phyloP scores from a whole-genome alignment of 2,113 vertebrate genomes.

The Pampusana beccarii region DNA sequence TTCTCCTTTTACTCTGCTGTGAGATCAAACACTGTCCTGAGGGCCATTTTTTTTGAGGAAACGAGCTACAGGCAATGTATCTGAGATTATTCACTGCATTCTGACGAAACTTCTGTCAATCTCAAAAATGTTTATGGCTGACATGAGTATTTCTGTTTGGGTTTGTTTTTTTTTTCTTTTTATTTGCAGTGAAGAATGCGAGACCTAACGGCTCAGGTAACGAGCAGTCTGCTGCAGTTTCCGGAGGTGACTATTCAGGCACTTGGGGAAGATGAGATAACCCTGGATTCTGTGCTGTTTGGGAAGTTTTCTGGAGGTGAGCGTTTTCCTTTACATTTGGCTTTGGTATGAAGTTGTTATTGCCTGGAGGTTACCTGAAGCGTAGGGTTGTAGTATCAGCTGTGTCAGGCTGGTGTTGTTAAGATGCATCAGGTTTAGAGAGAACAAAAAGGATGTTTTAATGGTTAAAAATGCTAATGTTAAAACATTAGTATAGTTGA shows the following conservation, averaged over 20 bases:
- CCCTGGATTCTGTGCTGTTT: conserved; percentile 82
- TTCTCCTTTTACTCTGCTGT: background rate
- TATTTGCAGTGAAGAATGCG: conserved; percentile 84
- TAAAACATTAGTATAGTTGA: background rate
- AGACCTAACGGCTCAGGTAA: conserved; percentile 88
- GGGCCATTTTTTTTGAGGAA: background rate
- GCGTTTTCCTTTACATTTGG: background rate
- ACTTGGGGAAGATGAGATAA: conserved; percentile 88
- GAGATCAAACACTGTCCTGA: background rate
- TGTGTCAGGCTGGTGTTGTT: background rate
- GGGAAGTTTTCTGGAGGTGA: conserved; percentile 90
- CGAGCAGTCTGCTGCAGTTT: conserved; percentile 90
- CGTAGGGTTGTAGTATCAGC: fast-evolving
- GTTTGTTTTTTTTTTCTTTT: background rate
- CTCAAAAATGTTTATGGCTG: background rate
- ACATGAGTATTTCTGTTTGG: background rate
- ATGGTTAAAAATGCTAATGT: background rate
- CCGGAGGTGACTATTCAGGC: conserved; percentile 88
- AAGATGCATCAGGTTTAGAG: background rate
- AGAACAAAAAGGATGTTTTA: background rate
- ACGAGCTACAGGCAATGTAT: background rate
- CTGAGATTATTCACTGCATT: background rate
- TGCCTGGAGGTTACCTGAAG: background rate
- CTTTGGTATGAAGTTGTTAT: fast-evolving
- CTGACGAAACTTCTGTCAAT: background rate